Evolutionary conservation across 2,797 vertebrate genomes (phyloP), one percentile per base, ranked within the genome.

Genomic region (Merluccius polli): DNA sequence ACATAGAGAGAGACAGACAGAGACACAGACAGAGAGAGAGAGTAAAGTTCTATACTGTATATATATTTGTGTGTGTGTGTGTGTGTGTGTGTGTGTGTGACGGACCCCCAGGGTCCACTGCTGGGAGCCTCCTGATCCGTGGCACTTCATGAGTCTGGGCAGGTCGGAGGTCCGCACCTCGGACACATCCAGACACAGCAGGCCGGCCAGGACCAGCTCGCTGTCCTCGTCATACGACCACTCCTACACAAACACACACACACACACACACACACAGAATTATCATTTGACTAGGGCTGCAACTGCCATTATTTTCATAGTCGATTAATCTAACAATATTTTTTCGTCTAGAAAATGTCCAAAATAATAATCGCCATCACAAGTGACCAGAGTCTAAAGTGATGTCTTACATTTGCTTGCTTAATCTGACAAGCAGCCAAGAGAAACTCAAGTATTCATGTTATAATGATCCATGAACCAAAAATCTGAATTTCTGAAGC

Each of bases 81-180:
- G 59, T 75, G 68, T 68, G 70, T 78, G 48, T 69, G 67, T 59
- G 73, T 74, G 73, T 33, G 4, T 1, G 70, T 0, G 0, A 77
- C 95, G 95, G 69, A 99, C 98, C 94, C 96, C 97, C 0, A 98
- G 87, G 0, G 92, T 94, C 98, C 98, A 99, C 87, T 99, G 98
- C 90, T 99, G 98, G 0, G 97, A 98, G 9, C 98, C 98, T 0
- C 97, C 98, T 0, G 98, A 98, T 0, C 98, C 98, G 0, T 99
- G 98, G 87, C 98, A 99, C 71, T 99, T 99, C 98, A 99, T 99
- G 73, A 99, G 95, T 1, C 97, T 93, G 0, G 98, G 97, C 0
- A 95, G 95, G 78, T 98, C 97, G 0, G 94, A 93, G 0, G 96
- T 97, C 72, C 95, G 93, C 1, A 97, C 95, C 85, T 99, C 98